These are phyloP conservation scores for Psettodes erumei DNA, from an alignment of 2,113 vertebrate genomes.

Conservation along the genomic window DNA sequence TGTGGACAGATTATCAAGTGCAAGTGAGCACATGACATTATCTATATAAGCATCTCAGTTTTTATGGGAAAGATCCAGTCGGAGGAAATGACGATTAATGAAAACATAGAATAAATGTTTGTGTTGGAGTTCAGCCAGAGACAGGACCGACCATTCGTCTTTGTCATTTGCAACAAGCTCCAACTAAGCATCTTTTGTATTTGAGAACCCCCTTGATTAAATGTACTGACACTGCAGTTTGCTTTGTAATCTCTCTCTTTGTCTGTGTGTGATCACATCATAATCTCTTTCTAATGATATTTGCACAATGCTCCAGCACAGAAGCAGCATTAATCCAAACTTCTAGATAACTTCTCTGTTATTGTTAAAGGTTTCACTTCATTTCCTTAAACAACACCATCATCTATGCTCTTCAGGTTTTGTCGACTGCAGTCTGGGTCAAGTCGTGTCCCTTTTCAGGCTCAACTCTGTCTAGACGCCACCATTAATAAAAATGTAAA, in stretches of 20 bases:
- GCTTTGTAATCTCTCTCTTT: background rate
- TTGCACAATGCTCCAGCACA: background rate
- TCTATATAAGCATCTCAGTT: background rate
- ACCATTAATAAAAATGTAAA: constrained; percentile 20
- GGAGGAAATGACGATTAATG: constrained; percentile 25
- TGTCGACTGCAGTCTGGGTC: constrained; percentile 20
- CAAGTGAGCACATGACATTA: background rate
- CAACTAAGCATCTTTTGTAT: background rate
- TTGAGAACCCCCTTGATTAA: background rate
- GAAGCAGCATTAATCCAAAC: background rate
- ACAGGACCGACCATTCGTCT: constrained; percentile 20
- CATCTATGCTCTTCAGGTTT: constrained; percentile 12
- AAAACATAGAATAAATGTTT: constrained; percentile 50
- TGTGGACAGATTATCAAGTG: background rate
- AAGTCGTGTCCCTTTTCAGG: background rate
- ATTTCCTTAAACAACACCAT: background rate
- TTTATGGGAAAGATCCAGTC: background rate
- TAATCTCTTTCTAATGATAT: background rate
- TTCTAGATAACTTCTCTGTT: background rate
- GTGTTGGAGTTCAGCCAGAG: constrained; percentile 20
- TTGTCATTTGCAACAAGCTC: background rate
- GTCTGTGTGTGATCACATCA: background rate
- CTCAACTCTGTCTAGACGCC: constrained; percentile 49
- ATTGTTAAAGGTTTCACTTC: background rate
- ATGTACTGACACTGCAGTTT: background rate